Percentiles rank a stretch among this genome's conserved stretches.
These are phyloP conservation scores for Galbula dea DNA, from an alignment of 2,113 vertebrate genomes.

Conservation along the genomic window DNA sequence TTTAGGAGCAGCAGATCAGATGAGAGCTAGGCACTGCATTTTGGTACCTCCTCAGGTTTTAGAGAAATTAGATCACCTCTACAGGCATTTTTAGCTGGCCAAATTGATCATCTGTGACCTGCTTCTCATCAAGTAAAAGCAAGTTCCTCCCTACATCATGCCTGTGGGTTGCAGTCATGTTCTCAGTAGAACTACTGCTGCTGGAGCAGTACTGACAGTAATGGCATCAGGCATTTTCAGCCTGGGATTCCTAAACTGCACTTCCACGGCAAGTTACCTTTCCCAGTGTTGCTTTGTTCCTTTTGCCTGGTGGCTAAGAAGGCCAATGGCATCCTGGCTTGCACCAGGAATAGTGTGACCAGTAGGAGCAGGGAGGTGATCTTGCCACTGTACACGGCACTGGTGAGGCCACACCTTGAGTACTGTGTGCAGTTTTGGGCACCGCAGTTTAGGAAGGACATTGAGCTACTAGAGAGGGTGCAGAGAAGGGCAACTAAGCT, in stretches of 20 bases:
- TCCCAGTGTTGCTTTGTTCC: not conserved
- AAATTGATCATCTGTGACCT: not conserved
- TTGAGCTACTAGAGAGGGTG: too few relatives aligned
- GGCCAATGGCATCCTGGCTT: too few relatives aligned
- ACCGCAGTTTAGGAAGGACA: too few relatives aligned
- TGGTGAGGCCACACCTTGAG: too few relatives aligned
- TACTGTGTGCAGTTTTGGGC: too few relatives aligned
- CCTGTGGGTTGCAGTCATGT: fast-evolving
- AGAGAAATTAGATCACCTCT: not conserved
- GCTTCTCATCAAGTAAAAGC: not conserved
- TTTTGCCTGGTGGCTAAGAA: too few relatives aligned
- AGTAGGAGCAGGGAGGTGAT: too few relatives aligned
- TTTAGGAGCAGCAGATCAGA: not conserved
- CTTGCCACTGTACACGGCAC: too few relatives aligned
- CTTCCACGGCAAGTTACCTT: not conserved
- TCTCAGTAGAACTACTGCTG: not conserved
- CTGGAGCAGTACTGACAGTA: not conserved
- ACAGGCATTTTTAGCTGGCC: not conserved
- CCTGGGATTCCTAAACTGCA: not conserved
- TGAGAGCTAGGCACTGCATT: fast-evolving
- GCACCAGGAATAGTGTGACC: too few relatives aligned
- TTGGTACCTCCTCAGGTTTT: not conserved
- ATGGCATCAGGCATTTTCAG: fast-evolving
- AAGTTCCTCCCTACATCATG: not conserved
- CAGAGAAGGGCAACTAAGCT: too few relatives aligned